These are phyloP conservation scores for Nipponacmea schrenckii DNA, from an alignment of 2,888 invertebrate genomes.

Conservation along the genomic window DNA sequence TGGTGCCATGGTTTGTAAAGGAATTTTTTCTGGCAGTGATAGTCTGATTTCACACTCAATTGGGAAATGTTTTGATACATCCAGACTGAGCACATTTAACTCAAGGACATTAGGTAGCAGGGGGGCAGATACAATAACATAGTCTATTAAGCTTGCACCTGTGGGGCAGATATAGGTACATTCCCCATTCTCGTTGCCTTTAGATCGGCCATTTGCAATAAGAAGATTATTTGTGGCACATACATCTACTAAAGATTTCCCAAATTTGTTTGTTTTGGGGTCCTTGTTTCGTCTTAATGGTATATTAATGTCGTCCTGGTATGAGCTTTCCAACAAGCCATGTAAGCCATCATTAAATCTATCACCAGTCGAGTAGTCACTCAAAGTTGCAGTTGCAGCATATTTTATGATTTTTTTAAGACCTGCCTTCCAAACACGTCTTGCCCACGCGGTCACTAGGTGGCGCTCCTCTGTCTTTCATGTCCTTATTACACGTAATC, in stretches of 20 bases:
- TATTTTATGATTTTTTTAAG: too few relatives aligned
- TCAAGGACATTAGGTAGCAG: conserved; percentile 11
- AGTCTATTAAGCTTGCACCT: not conserved
- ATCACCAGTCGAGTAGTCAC: conserved; percentile 8
- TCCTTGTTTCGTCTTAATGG: not conserved
- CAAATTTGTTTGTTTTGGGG: not conserved
- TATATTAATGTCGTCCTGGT: not conserved
- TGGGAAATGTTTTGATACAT: conserved; percentile 10
- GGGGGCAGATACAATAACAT: conserved; percentile 13
- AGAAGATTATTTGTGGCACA: not conserved
- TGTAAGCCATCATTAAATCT: not conserved
- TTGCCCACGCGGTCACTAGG: too few relatives aligned
- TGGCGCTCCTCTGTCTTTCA: too few relatives aligned
- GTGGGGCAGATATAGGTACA: conserved; percentile 19
- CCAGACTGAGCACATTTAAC: conserved; percentile 15
- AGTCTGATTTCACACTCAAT: too few relatives aligned
- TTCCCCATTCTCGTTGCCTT: not conserved
- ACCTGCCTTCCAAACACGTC: too few relatives aligned
- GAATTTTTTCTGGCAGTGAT: not conserved
- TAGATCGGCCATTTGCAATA: not conserved
- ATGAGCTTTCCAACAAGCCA: not conserved
- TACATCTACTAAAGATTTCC: not conserved
- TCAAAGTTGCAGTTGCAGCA: not conserved
- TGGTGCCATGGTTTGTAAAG: conserved; percentile 12
- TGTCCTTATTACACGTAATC: too few relatives aligned